Evolutionary conservation across 2,113 vertebrate species (phyloP), one percentile per base, ranked within the genome.

Genomic region (Rhinopomastus cyanomelas): DNA sequence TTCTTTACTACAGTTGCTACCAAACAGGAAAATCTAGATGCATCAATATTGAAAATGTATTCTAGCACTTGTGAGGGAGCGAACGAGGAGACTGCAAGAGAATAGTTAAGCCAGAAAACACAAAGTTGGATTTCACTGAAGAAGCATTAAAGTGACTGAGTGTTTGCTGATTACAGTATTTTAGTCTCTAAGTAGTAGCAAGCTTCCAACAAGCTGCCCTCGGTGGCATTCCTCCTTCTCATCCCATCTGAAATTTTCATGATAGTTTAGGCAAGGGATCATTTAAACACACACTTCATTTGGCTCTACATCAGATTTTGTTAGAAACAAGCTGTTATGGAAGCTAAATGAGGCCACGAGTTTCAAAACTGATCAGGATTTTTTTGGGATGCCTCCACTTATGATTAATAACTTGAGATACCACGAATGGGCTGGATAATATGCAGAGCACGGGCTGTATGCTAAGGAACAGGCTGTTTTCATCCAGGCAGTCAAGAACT

Each of bases 201-300:
- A 92, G 88, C 86, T 90, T 96, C 94, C 94, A 94, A 88, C 78
- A 81, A 91, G 90, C 86, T 91, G 93, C 92, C 92, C 92, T 91
- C 60, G 32, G 93, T 71, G 89, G 91, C 81, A 62, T 88, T 92
- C 78, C 81, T 95, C 66, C 85, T 88, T 91, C 93, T 94, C 92
- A 88, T 94, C 80, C 94, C 90, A 95, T 95, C 93, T 94, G 95
- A 96, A 94, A 92, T 93, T 90, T 95, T 92, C 88, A 81, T 81
- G 76, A 78, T 93, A 48, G 83, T 94, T 96, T 95, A 96, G 92
- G 94, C 92, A 87, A 95, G 93, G 90, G 93, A 96, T 91, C 94
- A 94, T 86, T 95, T 95, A 94, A 96, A 94, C 86, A 94, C 89
- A 92, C 90, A 87, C 83, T 95, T 83, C 81, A 14, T 81, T 95